Evolutionary conservation across 2,888 invertebrate species (phyloP).

Genomic region (Drosophila gaucha): DNA sequence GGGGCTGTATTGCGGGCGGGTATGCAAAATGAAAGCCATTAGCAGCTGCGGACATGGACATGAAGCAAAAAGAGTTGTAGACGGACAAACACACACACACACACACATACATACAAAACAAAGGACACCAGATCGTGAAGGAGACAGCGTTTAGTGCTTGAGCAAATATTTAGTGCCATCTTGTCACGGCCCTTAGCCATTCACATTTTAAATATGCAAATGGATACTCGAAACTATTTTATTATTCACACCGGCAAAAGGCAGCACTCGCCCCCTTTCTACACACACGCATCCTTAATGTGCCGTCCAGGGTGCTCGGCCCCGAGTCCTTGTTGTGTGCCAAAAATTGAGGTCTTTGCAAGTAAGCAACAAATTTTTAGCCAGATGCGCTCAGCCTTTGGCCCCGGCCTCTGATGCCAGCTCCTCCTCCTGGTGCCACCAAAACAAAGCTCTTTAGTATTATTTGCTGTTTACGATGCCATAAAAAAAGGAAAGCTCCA

Average conservation of each 20-base stretch:
- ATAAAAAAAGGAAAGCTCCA: slow-evolving; percentile 54
- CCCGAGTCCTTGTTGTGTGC: slow-evolving; percentile 21
- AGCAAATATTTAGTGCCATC: slow-evolving; percentile 57
- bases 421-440: neutral
- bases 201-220: slow-evolving; percentile 70
- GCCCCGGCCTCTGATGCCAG: slow-evolving; percentile 13
- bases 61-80: slow-evolving; percentile 32
- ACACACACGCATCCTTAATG: neutral
- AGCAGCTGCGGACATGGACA: slow-evolving; percentile 37
- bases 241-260: slow-evolving; percentile 57
- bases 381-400: slow-evolving; percentile 39
- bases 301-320: neutral
- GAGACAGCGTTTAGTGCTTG: slow-evolving; percentile 38
- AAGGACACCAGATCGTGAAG: slow-evolving; percentile 16
- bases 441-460: slow-evolving; percentile 63
- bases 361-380: slow-evolving; percentile 54
- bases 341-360: slow-evolving; percentile 16
- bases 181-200: slow-evolving; percentile 17
- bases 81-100: slow-evolving; percentile 4
- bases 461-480: slow-evolving; percentile 72
- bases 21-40: slow-evolving; percentile 44
- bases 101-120: neutral
- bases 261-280: slow-evolving; percentile 8
- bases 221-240: slow-evolving; percentile 73
- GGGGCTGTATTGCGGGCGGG: neutral